These are phyloP conservation scores for Grammomys surdaster DNA, from an alignment of 2,113 vertebrate species.

Conservation along the genomic window DNA sequence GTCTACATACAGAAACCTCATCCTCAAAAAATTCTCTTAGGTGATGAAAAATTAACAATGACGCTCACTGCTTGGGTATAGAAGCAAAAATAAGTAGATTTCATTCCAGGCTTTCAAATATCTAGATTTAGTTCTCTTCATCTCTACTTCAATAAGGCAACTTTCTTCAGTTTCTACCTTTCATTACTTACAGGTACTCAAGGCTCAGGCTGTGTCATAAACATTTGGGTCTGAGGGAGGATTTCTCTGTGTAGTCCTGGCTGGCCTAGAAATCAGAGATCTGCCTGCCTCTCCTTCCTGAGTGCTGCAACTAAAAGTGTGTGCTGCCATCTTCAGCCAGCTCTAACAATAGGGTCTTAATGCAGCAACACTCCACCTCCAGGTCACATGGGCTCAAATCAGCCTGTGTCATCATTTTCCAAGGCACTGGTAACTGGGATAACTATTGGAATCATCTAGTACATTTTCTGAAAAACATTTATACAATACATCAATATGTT, in stretches of 20 bases:
- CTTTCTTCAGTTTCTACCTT: neutral
- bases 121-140: neutral
- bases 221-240: neutral
- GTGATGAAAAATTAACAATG: neutral
- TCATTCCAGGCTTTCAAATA: neutral
- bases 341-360: neutral
- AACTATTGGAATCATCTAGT: neutral
- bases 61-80: neutral
- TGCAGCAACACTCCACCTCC: neutral
- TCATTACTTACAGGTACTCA: neutral
- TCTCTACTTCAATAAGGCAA: neutral
- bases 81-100: neutral
- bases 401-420: neutral
- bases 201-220: neutral
- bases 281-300: neutral
- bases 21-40: neutral
- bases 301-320: neutral
- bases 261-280: neutral
- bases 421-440: neutral
- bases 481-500: neutral
- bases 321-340: neutral
- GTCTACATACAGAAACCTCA: neutral
- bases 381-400: neutral
- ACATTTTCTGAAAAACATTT: neutral
- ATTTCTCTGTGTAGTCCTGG: neutral